Evolutionary conservation across 2,797 vertebrate species (phyloP).

Genomic region (Scolopax bukidnonensis): DNA sequence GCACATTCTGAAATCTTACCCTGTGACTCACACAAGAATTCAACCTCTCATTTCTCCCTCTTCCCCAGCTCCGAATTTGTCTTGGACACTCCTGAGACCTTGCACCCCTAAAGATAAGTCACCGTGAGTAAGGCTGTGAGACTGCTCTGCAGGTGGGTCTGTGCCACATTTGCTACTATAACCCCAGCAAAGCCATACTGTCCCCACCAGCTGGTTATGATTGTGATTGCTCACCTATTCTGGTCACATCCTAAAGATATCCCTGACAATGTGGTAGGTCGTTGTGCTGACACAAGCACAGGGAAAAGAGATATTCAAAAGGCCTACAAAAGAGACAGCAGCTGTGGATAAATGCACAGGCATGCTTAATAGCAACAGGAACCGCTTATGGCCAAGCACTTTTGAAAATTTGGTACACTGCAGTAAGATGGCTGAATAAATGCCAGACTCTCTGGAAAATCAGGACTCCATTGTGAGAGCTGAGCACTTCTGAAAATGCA

Average conservation of each 20-base stretch:
- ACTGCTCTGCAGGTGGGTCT: background rate
- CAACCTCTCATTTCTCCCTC: background rate
- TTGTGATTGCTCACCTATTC: accelerated
- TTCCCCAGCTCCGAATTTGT: accelerated
- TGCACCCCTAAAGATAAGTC: background rate
- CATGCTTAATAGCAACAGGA: slow-evolving; percentile 11
- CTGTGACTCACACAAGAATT: background rate
- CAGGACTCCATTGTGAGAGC: slow-evolving; percentile 39
- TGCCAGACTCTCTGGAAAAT: slow-evolving; percentile 51
- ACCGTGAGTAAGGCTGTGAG: accelerated
- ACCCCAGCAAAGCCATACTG: background rate
- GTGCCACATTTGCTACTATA: background rate
- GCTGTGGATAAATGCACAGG: slow-evolving; percentile 19
- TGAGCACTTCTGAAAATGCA: slow-evolving; percentile 1
- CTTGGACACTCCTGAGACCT: background rate
- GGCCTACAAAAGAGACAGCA: slow-evolving; percentile 30
- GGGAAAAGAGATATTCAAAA: background rate
- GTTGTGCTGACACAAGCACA: background rate
- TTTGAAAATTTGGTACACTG: background rate
- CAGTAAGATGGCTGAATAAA: background rate
- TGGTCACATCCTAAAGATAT: background rate
- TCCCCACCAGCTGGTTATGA: background rate
- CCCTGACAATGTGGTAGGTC: background rate
- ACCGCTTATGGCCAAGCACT: slow-evolving; percentile 35
- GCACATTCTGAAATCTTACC: background rate